A percentile compares a stretch with the other conserved stretches of the same genome.
These are phyloP conservation scores for Vimba vimba DNA, from an alignment of 2,113 vertebrate species.

Conservation along the genomic window DNA sequence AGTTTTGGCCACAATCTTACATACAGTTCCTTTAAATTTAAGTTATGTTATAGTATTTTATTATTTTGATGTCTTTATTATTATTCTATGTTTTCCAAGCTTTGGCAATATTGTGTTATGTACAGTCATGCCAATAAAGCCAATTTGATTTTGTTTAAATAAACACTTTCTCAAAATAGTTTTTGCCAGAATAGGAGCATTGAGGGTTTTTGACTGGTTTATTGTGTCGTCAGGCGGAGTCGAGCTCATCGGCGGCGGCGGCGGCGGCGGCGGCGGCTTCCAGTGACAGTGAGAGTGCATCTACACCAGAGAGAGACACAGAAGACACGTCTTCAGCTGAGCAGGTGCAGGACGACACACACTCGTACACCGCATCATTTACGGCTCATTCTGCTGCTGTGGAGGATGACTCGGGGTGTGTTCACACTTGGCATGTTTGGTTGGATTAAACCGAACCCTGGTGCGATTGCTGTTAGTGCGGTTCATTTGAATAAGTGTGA, in stretches of 20 bases:
- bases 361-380: not conserved
- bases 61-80: too few species aligned
- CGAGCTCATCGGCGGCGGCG: conserved; percentile 63
- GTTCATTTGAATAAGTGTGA: too few species aligned
- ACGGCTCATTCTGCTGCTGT: not conserved
- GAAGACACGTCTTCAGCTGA: conserved; percentile 52
- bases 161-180: not conserved
- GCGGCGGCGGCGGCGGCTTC: conserved; percentile 50
- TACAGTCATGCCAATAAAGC: too few species aligned
- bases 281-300: conserved; percentile 31
- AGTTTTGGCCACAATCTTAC: too few species aligned
- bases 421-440: too few species aligned
- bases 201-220: not conserved
- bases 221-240: conserved; percentile 68
- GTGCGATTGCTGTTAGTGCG: too few species aligned
- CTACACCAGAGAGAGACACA: conserved; percentile 42
- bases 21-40: too few species aligned
- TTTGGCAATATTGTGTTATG: too few species aligned
- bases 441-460: too few species aligned
- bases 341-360: conserved; percentile 64
- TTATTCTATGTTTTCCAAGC: too few species aligned
- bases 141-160: not conserved
- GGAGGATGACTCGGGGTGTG: not conserved
- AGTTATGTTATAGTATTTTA: too few species aligned
- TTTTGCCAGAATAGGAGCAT: not conserved